Percentiles rank a stretch among this genome's conserved stretches.
phyloP scores from a whole-genome alignment of 1,140 invertebrate species.

The Drepana arcuata region DNA sequence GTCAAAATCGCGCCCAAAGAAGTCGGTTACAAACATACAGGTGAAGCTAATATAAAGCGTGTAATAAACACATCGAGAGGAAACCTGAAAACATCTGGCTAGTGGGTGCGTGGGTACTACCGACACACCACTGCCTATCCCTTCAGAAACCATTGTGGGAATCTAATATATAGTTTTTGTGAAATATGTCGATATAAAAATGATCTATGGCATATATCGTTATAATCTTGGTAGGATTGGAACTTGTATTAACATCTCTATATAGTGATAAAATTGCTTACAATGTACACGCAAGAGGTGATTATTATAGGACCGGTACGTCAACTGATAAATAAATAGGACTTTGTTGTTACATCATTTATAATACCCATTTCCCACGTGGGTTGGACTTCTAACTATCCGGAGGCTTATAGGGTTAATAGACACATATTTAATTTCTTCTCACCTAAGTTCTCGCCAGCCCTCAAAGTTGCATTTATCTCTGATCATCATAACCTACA shows the following conservation, averaged over 20 bases:
- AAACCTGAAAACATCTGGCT: neutral
- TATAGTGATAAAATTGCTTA: constrained; percentile 25
- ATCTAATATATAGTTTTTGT: neutral
- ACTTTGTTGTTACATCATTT: constrained; percentile 54
- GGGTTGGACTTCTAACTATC: too few relatives aligned
- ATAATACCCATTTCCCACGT: too few relatives aligned
- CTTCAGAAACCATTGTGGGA: neutral
- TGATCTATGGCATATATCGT: neutral
- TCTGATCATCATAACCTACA: too few relatives aligned
- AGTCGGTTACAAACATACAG: too few relatives aligned
- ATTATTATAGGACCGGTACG: constrained; percentile 47
- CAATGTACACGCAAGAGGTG: constrained; percentile 43
- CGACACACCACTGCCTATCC: too few relatives aligned
- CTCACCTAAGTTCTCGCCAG: too few relatives aligned
- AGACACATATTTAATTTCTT: too few relatives aligned
- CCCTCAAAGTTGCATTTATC: too few relatives aligned
- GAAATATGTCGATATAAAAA: neutral
- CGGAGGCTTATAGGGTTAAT: too few relatives aligned
- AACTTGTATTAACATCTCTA: constrained; percentile 21
- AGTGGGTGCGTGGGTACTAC: neutral
- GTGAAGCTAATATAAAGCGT: too few relatives aligned
- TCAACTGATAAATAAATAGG: constrained; percentile 58
- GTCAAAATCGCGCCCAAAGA: too few relatives aligned
- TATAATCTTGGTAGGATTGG: neutral
- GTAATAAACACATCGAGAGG: neutral